These are phyloP conservation scores for Raja brachyura DNA, from an alignment of 2,113 vertebrate genomes.

Conservation along the genomic window DNA sequence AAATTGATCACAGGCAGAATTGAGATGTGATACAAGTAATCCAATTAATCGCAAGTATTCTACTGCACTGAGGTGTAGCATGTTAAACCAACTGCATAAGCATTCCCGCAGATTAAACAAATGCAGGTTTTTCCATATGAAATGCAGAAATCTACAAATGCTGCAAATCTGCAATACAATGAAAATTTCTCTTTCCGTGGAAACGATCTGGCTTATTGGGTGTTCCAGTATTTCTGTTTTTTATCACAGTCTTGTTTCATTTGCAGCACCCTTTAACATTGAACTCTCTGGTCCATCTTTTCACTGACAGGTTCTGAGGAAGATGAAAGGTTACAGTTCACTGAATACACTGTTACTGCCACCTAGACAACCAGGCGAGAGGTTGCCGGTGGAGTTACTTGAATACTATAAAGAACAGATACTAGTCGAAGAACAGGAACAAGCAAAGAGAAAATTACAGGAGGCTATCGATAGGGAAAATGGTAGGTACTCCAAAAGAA, in stretches of 20 bases:
- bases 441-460: conserved; percentile 46
- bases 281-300: neutral
- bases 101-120: neutral
- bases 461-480: neutral
- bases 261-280: neutral
- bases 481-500: neutral
- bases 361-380: conserved; percentile 61
- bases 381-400: conserved; percentile 68
- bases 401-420: conserved; percentile 61
- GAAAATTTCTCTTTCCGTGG: too few relatives aligned
- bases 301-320: conserved; percentile 63
- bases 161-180: too few relatives aligned
- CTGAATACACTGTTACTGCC: conserved; percentile 68
- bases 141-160: too few relatives aligned
- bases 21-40: neutral
- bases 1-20: neutral
- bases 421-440: conserved; percentile 48
- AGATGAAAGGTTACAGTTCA: conserved; percentile 61
- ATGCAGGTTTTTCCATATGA: neutral
- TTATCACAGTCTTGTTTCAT: too few relatives aligned
- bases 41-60: neutral
- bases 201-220: too few relatives aligned
- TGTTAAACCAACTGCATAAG: neutral
- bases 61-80: neutral
- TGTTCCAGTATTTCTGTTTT: too few relatives aligned